Percentiles rank a stretch among this genome's conserved stretches.
Evolutionary conservation across 2,888 invertebrate genomes (phyloP).

Genomic region (Venusia cambrica): DNA sequence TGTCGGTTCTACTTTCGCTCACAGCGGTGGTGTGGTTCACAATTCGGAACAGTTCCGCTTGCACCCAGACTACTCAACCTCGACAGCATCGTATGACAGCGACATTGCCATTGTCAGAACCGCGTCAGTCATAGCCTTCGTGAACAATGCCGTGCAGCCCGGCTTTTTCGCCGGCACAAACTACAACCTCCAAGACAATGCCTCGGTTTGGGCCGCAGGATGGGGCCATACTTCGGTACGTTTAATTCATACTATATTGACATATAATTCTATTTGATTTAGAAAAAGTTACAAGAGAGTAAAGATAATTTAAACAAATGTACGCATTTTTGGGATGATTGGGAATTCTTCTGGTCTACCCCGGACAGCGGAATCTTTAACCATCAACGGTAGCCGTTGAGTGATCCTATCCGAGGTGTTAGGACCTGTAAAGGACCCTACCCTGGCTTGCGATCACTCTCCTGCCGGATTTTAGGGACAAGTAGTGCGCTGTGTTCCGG

Average conservation of each 20-base stretch:
- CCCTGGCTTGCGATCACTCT: too few species aligned
- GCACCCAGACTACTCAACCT: constrained; percentile 48
- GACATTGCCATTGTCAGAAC: constrained; percentile 45
- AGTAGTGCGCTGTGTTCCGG: too few species aligned
- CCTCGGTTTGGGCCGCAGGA: constrained; percentile 50
- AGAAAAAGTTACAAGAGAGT: too few species aligned
- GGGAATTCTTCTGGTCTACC: too few species aligned
- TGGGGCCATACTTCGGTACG: constrained; percentile 53
- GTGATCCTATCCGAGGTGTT: too few species aligned
- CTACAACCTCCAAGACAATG: constrained; percentile 45
- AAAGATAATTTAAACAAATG: too few species aligned
- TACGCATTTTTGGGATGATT: too few species aligned
- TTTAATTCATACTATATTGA: constrained; percentile 2
- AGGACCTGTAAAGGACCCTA: too few species aligned
- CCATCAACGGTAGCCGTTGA: too few species aligned
- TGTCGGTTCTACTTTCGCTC: constrained; percentile 46
- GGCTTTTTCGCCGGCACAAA: constrained; percentile 35
- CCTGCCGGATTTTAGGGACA: too few species aligned
- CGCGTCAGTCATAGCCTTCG: constrained; percentile 22
- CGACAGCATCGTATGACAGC: constrained; percentile 37
- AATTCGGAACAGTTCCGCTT: constrained; percentile 20
- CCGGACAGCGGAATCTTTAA: too few species aligned
- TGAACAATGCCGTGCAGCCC: constrained; percentile 17
- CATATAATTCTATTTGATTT: too few species aligned
- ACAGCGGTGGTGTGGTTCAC: constrained; percentile 45